phyloP scores from a whole-genome alignment of 2,888 invertebrate genomes.

The Trichacis sp. region DNA sequence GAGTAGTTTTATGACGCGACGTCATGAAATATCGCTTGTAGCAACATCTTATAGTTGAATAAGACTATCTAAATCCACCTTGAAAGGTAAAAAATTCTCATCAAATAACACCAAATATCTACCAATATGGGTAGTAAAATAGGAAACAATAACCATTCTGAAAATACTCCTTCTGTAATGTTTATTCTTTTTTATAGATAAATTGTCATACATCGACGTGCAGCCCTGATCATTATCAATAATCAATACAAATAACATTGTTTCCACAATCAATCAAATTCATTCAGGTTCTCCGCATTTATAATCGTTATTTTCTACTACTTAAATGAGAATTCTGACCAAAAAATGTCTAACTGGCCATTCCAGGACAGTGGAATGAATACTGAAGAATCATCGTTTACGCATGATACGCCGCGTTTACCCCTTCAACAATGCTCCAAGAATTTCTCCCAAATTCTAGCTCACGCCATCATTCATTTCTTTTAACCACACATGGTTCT shows the following conservation, averaged over 20 bases:
- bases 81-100: no score
- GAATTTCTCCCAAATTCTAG: background rate
- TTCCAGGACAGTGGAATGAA: conserved; percentile 3
- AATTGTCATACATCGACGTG: background rate
- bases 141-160: no score
- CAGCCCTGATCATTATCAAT: background rate
- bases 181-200: background rate
- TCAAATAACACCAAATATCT: no score
- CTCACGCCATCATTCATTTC: background rate
- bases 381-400: conserved; percentile 4
- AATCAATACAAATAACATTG: background rate
- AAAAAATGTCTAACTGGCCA: no score
- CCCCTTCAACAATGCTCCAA: conserved; percentile 17
- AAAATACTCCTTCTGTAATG: no score
- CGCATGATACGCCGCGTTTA: background rate
- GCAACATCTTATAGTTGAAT: no score
- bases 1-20: no score
- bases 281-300: background rate
- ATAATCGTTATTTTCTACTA: background rate
- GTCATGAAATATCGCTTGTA: no score
- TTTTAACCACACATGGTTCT: background rate
- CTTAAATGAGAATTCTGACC: no score
- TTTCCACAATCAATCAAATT: background rate
- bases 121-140: no score
- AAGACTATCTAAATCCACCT: no score